Evolutionary conservation across 2,888 invertebrate genomes (phyloP).

Genomic region (Nematopogon swammerdamellus): DNA sequence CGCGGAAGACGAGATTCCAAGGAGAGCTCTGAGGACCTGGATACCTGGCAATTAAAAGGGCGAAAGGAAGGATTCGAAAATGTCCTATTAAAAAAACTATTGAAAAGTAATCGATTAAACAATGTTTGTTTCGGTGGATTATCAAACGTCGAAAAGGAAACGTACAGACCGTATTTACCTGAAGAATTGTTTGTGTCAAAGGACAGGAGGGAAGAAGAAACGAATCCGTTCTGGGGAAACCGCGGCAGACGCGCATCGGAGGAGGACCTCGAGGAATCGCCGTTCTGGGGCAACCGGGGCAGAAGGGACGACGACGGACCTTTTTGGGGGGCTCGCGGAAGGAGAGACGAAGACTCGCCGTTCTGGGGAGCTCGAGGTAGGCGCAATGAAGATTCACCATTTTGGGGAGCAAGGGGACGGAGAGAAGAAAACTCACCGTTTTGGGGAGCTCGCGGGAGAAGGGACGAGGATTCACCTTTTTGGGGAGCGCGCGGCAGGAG

Average conservation of each 20-base stretch:
- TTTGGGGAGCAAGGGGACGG: constrained; percentile 46
- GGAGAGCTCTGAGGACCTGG: constrained; percentile 16
- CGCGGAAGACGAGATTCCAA: constrained; percentile 24
- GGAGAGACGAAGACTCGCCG: constrained; percentile 19
- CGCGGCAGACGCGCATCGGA: constrained; percentile 24
- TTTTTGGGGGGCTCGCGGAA: constrained; percentile 36
- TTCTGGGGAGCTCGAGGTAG: constrained; percentile 23
- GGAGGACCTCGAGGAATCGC: constrained; percentile 8
- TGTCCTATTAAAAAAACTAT: not conserved
- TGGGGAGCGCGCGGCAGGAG: constrained; percentile 30
- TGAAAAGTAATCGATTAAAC: not conserved
- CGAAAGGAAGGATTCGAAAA: constrained; percentile 9
- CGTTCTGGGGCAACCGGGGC: constrained; percentile 20
- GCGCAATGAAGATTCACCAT: constrained; percentile 27
- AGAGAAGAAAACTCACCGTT: constrained; percentile 17
- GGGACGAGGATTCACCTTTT: constrained; percentile 11
- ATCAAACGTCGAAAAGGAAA: too few species aligned
- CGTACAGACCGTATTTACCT: not conserved
- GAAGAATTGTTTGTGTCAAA: not conserved
- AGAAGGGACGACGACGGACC: constrained; percentile 20
- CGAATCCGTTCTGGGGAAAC: constrained; percentile 18
- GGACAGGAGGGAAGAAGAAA: constrained; percentile 6
- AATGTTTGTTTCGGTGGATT: not conserved
- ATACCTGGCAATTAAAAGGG: constrained; percentile 22
- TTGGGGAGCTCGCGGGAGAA: constrained; percentile 24